Percentiles rank a stretch among this genome's conserved stretches.
Evolutionary conservation across 2,888 invertebrate genomes (phyloP).

Genomic region (Sycophila texana): DNA sequence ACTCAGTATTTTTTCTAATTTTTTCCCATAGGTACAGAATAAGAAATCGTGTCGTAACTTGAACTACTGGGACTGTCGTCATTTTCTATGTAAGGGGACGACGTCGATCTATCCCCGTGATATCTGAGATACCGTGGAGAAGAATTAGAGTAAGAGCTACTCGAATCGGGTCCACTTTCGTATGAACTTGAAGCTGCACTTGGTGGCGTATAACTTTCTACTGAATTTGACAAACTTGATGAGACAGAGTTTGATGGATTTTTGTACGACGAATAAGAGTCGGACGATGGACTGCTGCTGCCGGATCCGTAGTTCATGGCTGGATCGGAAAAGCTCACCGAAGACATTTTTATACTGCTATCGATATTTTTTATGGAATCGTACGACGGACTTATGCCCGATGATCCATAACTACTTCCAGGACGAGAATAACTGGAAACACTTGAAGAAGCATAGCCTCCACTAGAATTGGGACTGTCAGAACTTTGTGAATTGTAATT

Average conservation of each 20-base stretch:
- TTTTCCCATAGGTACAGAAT: conserved; percentile 69
- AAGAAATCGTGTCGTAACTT: conserved; percentile 73
- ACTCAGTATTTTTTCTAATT: conserved; percentile 51
- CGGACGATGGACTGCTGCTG: conserved; percentile 46
- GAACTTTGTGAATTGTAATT: conserved; percentile 45
- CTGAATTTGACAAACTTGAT: conserved; percentile 59
- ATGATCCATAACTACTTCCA: conserved; percentile 36
- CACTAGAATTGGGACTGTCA: conserved; percentile 31
- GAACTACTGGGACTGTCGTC: conserved; percentile 57
- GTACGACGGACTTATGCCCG: conserved; percentile 53
- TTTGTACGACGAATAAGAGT: conserved; percentile 46
- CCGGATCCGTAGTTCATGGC: conserved; percentile 58
- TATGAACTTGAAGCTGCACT: conserved; percentile 61
- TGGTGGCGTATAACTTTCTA: conserved; percentile 60
- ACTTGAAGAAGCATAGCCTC: conserved; percentile 51
- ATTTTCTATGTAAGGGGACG: conserved; percentile 56
- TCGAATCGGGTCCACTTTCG: conserved; percentile 36
- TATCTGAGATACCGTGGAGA: conserved; percentile 66
- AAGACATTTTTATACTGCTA: not conserved
- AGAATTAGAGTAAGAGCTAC: conserved; percentile 66
- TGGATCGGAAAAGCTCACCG: conserved; percentile 57
- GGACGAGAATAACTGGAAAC: conserved; percentile 48
- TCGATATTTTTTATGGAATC: conserved; percentile 7
- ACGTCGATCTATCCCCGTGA: conserved; percentile 58
- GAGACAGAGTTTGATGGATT: conserved; percentile 31